phyloP scores from a whole-genome alignment of 2,888 invertebrate genomes.

The Baccha elongata region DNA sequence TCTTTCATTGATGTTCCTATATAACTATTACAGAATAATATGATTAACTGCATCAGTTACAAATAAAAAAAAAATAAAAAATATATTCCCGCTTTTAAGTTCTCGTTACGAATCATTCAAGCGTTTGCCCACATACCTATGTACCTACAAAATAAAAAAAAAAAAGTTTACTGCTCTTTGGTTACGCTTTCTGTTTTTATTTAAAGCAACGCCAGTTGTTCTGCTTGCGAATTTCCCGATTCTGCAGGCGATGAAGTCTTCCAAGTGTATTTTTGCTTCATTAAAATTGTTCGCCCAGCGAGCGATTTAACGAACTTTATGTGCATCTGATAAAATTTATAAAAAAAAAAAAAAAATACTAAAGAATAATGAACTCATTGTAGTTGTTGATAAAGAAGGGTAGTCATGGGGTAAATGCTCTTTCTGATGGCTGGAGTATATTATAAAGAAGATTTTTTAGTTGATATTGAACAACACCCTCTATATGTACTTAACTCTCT shows the following conservation, averaged over 20 bases:
- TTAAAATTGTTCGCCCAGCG: slow-evolving; percentile 35
- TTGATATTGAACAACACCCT: too few species aligned
- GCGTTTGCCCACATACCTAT: slow-evolving; percentile 30
- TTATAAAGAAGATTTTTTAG: neutral
- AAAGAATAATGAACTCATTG: slow-evolving; percentile 41
- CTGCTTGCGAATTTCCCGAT: neutral
- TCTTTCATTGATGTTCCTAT: too few species aligned
- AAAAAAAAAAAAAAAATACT: neutral
- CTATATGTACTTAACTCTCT: too few species aligned
- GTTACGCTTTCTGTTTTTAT: slow-evolving; percentile 44
- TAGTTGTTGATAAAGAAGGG: slow-evolving; percentile 22
- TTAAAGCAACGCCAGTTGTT: slow-evolving; percentile 1
- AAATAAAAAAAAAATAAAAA: neutral
- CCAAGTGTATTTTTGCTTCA: slow-evolving; percentile 41
- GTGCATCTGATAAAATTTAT: slow-evolving; percentile 33
- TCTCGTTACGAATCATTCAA: slow-evolving; percentile 47
- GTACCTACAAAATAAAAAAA: slow-evolving; percentile 5
- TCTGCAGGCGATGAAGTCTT: slow-evolving; percentile 24
- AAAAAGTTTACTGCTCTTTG: slow-evolving; percentile 22
- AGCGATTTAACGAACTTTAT: slow-evolving; percentile 20
- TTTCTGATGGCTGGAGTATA: neutral
- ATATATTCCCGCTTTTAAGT: neutral
- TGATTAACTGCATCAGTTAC: slow-evolving; percentile 3
- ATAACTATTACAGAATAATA: neutral
- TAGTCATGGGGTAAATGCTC: slow-evolving; percentile 26